Conservation (phyloP, 2,797 vertebrate genomes). For the Tenualosa ilisha region DNA sequence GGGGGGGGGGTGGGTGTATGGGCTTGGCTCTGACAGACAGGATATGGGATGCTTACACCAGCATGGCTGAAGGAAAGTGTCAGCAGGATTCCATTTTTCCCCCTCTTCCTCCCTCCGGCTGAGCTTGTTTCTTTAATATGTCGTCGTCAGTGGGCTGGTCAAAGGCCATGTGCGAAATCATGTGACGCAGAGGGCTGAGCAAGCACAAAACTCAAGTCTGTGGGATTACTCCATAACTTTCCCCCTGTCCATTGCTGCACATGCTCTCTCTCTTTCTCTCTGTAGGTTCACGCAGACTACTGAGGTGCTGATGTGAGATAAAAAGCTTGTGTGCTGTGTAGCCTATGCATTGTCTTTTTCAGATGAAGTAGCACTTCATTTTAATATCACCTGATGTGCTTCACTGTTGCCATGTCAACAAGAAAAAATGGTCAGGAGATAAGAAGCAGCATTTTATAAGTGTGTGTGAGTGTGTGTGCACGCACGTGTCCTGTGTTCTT, state of each 20-base stretch:
- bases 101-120: conserved; percentile 40
- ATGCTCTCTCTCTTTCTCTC: neutral
- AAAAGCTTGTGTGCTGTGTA: neutral
- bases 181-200: conserved; percentile 68
- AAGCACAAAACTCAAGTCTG: conserved; percentile 37
- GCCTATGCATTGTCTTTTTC: neutral
- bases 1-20: conserved; percentile 36
- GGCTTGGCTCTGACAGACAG: conserved; percentile 46
- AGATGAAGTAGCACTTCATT: neutral
- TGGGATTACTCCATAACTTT: neutral
- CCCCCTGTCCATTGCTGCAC: neutral
- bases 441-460: neutral
- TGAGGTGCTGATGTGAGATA: neutral
- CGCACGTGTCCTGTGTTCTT: neutral
- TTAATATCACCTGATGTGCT: neutral
- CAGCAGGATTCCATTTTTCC: conserved; percentile 55
- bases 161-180: conserved; percentile 67
- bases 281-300: neutral
- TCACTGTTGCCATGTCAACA: conserved; percentile 7
- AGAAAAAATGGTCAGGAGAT: neutral
- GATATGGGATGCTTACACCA: conserved; percentile 54
- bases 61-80: conserved; percentile 53
- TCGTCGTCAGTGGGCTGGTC: conserved; percentile 60
- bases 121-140: conserved; percentile 35
- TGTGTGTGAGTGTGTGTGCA: neutral